A percentile compares a stretch with the other conserved stretches of the same genome.
phyloP scores from a whole-genome alignment of 1,140 invertebrate genomes.

The Hyphantria cunea region DNA sequence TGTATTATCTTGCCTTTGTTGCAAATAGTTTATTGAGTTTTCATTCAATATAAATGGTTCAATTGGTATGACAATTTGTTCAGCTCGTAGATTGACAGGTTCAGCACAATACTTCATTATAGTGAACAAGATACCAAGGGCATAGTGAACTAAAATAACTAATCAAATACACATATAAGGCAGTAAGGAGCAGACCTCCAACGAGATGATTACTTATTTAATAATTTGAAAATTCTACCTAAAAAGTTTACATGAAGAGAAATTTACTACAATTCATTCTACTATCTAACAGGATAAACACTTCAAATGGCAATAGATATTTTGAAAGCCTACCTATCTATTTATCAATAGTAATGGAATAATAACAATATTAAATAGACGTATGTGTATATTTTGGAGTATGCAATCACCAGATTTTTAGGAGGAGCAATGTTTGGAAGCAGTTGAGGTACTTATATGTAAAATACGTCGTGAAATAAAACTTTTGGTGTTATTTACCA shows the following conservation, averaged over 20 bases:
- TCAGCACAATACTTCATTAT: too few relatives aligned
- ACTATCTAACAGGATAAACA: conserved; percentile 14
- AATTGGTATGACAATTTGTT: too few relatives aligned
- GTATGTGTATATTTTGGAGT: background rate
- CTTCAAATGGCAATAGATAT: conserved; percentile 22
- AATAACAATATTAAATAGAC: background rate
- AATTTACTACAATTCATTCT: conserved; percentile 19
- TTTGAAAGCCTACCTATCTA: conserved; percentile 22
- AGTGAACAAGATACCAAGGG: too few relatives aligned
- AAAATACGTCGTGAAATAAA: background rate
- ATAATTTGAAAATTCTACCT: conserved; percentile 27
- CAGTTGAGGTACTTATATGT: background rate
- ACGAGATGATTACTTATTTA: background rate
- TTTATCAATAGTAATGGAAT: background rate
- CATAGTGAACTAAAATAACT: too few relatives aligned
- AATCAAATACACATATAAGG: too few relatives aligned
- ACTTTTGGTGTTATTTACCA: background rate
- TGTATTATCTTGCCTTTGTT: too few relatives aligned
- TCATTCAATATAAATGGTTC: too few relatives aligned
- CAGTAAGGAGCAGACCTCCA: too few relatives aligned
- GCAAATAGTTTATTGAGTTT: too few relatives aligned
- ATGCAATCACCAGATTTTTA: background rate
- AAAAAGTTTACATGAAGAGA: conserved; percentile 19
- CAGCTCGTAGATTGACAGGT: too few relatives aligned
- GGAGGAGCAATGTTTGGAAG: background rate